Base-by-base conservation (phyloP, 2,797 vertebrate species). In the Buphagus erythrorhynchus region DNA sequence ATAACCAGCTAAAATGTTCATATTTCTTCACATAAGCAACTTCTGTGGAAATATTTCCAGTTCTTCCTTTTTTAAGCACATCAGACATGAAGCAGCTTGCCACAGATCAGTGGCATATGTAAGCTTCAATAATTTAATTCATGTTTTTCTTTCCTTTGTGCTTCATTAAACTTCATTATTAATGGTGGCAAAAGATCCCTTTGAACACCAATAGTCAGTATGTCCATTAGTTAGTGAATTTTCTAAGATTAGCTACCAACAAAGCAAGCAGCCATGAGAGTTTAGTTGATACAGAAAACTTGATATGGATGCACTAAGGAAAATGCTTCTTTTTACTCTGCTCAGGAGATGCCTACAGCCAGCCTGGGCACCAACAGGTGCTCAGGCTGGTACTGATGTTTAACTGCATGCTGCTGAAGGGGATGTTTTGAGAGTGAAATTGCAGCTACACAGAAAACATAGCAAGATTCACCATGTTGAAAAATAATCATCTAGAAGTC, bases 321-420 rank as follows among this genome's bases (percentile, higher is more conserved):
- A 93, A 89, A 58, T 57, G 10, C 16, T 58, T 45, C 21, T 42
- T 33, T 68, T 79, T 45, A 20, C 35, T 68, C 16, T 0, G 0
- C 72, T 66, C 38, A 11, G 15, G 40, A 88, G 67, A 40, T 21
- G 16, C 12, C 63, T 58, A 26, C 9, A 46, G 38, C 10, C 65
- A 33, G 17, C 24, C 20, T 25, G 25, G 36, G 25, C 31, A 81
- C 25, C 77, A 89, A 52, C 5, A 72, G 10, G 40, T 15, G 46
- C 26, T 72, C 38, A 58, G 45, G 20, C 6, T 3, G 1, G 9
- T 28, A 38, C 36, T 54, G 87, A 48, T 3, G 3, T 58, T 52
- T 43, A 63, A 31, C 16, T 16, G 5, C 4, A 46, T 0, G 0
- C 3, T 62, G 42, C 20, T 55, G 38, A 82, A 61, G 43, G 28